These are phyloP conservation scores for Fistularia tabacaria DNA, from an alignment of 2,797 vertebrate species.

Conservation along the genomic window DNA sequence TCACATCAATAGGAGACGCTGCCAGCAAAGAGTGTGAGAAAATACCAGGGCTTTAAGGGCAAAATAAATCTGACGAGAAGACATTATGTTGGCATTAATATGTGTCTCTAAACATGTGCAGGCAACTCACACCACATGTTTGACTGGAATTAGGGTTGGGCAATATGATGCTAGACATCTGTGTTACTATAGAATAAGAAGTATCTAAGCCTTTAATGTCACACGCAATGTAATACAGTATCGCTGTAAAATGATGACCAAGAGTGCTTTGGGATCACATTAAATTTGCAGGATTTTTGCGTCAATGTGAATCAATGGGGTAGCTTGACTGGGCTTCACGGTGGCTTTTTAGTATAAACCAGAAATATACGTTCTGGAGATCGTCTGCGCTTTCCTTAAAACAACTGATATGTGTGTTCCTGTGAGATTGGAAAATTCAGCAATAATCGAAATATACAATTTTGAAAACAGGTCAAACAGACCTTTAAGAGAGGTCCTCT, in stretches of 20 bases:
- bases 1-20: conserved; percentile 22
- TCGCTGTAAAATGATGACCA: no score
- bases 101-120: background rate
- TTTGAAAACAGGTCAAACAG: no score
- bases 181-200: no score
- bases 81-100: background rate
- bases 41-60: conserved; percentile 3
- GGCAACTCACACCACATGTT: background rate
- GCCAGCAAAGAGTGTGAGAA: conserved; percentile 32
- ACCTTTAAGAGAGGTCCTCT: no score
- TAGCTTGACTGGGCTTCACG: background rate
- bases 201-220: no score
- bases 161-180: background rate
- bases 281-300: conserved; percentile 1
- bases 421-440: no score
- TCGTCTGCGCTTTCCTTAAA: no score
- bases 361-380: no score
- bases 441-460: no score
- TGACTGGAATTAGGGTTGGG: background rate
- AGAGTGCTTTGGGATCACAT: background rate
- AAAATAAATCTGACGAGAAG: conserved; percentile 10
- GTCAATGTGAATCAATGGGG: background rate
- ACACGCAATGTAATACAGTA: no score
- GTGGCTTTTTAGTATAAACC: background rate
- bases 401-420: no score